phyloP scores from a whole-genome alignment of 2,113 vertebrate genomes.

The Callospermophilus lateralis region DNA sequence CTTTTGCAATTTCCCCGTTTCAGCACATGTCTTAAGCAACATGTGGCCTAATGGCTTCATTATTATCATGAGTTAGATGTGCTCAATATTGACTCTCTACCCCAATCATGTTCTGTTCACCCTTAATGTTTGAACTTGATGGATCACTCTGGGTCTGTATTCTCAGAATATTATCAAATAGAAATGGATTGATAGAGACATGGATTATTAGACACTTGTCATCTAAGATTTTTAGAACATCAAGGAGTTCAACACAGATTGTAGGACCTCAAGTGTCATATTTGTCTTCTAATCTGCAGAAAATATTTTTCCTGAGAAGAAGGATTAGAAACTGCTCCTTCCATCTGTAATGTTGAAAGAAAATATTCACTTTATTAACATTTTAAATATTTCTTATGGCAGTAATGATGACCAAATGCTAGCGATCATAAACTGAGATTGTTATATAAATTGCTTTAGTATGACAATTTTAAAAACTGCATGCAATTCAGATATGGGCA shows the following conservation, averaged over 20 bases:
- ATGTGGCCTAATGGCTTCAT: not conserved
- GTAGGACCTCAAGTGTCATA: not conserved
- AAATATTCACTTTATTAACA: constrained; percentile 40
- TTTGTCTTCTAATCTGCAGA: not conserved
- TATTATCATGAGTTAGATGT: not conserved
- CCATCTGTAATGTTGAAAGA: not conserved
- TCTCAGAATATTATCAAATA: not conserved
- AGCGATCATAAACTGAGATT: not conserved
- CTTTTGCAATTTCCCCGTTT: constrained; percentile 78
- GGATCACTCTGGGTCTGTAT: not conserved
- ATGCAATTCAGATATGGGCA: not conserved
- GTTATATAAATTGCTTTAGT: not conserved
- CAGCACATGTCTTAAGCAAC: constrained; percentile 69
- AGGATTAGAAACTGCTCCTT: not conserved
- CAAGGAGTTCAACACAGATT: not conserved
- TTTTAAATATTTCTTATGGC: constrained; percentile 25
- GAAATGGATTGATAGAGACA: not conserved
- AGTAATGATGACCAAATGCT: not conserved
- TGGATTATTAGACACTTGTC: not conserved
- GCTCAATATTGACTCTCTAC: not conserved
- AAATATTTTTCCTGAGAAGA: not conserved
- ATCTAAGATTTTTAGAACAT: not conserved
- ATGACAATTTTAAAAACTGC: not conserved
- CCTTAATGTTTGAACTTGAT: constrained; percentile 7
- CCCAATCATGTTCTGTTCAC: not conserved